Conservation (phyloP, 2,888 invertebrate genomes). For the Macaria liturata region DNA sequence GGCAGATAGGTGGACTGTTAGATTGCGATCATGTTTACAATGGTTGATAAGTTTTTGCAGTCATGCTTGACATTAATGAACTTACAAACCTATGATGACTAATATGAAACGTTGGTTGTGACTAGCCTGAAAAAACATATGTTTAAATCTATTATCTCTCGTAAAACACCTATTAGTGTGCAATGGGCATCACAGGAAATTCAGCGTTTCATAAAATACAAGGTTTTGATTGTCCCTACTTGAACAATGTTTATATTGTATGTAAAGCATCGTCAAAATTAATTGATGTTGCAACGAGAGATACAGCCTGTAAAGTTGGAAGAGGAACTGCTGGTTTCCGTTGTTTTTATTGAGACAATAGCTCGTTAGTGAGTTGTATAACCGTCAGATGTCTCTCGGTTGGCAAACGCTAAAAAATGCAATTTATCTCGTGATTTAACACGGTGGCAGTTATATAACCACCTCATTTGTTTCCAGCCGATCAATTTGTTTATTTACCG, state of each 20-base stretch:
- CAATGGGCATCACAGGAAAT: too few relatives aligned
- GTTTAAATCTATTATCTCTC: too few relatives aligned
- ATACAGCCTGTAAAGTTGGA: constrained; percentile 50
- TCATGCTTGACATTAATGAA: too few relatives aligned
- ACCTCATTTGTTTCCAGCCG: constrained; percentile 20
- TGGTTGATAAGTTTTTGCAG: neutral
- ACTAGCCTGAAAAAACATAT: too few relatives aligned
- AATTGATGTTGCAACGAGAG: constrained; percentile 43
- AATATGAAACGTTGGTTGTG: too few relatives aligned
- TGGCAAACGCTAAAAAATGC: constrained; percentile 41
- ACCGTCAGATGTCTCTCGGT: constrained; percentile 38
- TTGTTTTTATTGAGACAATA: constrained; percentile 49
- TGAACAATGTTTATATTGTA: constrained; percentile 16
- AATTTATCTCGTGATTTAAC: constrained; percentile 45
- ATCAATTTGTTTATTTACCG: constrained; percentile 17
- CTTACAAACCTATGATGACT: too few relatives aligned
- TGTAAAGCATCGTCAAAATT: constrained; percentile 32
- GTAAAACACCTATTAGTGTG: too few relatives aligned
- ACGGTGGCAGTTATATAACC: constrained; percentile 33
- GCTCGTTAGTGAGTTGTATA: constrained; percentile 50
- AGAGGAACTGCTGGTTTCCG: constrained; percentile 63
- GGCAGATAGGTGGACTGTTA: constrained; percentile 14
- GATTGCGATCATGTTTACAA: constrained; percentile 1
- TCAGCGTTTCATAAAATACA: too few relatives aligned
- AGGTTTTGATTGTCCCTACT: constrained; percentile 4